Base-by-base conservation (phyloP, 2,797 vertebrate genomes). In the Lithobates sylvaticus region DNA sequence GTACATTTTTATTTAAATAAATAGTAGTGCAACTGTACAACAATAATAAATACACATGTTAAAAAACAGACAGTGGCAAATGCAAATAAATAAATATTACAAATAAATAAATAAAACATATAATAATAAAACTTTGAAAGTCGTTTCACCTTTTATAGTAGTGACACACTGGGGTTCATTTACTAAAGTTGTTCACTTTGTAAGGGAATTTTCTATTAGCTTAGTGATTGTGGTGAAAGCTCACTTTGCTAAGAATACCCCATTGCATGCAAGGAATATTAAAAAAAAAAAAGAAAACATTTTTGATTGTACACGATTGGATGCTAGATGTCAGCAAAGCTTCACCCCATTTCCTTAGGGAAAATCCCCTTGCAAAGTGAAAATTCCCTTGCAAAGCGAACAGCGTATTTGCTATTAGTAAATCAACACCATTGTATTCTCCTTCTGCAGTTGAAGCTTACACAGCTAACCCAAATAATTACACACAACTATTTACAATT, bases 1-100 rank as follows among this genome's bases (percentile, higher is more conserved):
- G 58, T 18, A 76, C 6, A 54, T 78, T 78, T 72, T 85, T 76
- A 85, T 85, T 85, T 85, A 44, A 85, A 85, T 85, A 85, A 85
- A 85, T 85, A 85, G 44, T 4, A 76, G 47, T 68, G 6, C 42
- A 64, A 47, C 7, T 29, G 26, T 78, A 78, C 68, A 70, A 71
- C 26, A 73, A 47, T 21, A 79, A 85, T 72, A 78, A 85, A 84
- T 84, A 85, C 26, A 65, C 1, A 29, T 10, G 64, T 47, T 27
- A 77, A 69, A 76, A 29, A 65, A 65, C n/a, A 81, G 50, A 82
- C 34, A 47, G 54, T 84, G 36, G 0, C 21, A 70, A 44, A 78
- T 73, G 29, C 15, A 73, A 78, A 78, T 78, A 78, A 85, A 85
- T 78, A 85, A 47, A 69, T 64, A 79, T 0, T 27, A 73, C 67